Base-by-base conservation (phyloP, 2,888 invertebrate genomes). In the Drosophila kanekoi region DNA sequence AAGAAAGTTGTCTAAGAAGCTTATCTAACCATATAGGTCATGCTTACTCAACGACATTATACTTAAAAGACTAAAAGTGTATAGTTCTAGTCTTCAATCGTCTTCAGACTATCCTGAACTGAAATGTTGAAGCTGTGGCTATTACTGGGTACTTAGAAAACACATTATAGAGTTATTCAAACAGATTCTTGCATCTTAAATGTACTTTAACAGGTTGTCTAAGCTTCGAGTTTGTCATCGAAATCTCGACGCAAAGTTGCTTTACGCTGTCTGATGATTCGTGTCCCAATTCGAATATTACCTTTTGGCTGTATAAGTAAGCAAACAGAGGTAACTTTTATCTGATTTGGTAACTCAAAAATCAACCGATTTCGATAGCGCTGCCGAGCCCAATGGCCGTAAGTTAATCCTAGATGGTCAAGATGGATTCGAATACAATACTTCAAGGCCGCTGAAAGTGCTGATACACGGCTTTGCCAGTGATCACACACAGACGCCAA, bases 391-490 rank as follows among this genome's bases (percentile, higher is more conserved):
- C 0, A 1, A 6, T 1, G 49, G 37, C 37, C 0, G 10, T 11
- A 4, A 14, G 23, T 3, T 51, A 10, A 37, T 6, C 2, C 28
- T 28, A 8, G 6, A 28, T 28, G 28, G 28, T 28, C 28, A 28
- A 28, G 49, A 49, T 5, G 1, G 1, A 3, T 5, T 1, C 3
- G 9, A 3, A 20, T n/a, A 0, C 1, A 2, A 35, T 35, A 35
- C 49, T 11, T n/a, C 4, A 3, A 20, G n/a, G n/a, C 10, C n/a
- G n/a, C 37, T 51, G 14, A 20, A 20, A 23, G 13, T 51, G 6
- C 93, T 95, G 47, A 2, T 51, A 37, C 95, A 95, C 71, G 95
- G 95, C 0, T 95, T 94, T 0, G 94, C 94, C 0, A 59, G 93
- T 75, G 93, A 90, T 71, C 92, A 94, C 74, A 94, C 90, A 69